phyloP scores from a whole-genome alignment of 1,140 invertebrate species.

The Temnothorax nylanderi region DNA sequence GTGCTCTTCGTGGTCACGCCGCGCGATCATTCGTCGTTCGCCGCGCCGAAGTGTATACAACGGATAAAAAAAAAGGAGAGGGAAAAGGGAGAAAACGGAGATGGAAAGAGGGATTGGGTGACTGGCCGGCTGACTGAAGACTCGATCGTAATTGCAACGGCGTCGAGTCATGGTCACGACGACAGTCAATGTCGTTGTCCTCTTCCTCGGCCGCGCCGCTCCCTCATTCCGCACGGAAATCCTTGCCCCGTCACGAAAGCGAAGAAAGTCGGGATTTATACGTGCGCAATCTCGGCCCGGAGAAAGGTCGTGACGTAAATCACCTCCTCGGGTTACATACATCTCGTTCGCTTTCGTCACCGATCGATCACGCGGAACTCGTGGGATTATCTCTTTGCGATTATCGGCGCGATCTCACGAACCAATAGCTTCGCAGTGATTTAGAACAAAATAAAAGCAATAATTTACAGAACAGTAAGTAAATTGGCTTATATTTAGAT shows the following conservation, averaged over 20 bases:
- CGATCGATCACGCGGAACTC: constrained; percentile 21
- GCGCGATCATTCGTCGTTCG: constrained; percentile 55
- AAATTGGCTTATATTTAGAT: not conserved
- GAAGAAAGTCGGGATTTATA: constrained; percentile 33
- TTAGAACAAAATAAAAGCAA: not conserved
- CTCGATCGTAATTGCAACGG: constrained; percentile 70
- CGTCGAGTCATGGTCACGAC: constrained; percentile 71
- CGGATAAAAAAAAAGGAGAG: not conserved
- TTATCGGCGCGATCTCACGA: not conserved
- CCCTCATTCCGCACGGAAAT: constrained; percentile 40
- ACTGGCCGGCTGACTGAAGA: constrained; percentile 56
- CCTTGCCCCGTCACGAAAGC: constrained; percentile 24
- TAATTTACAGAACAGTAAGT: not conserved
- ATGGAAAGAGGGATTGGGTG: constrained; percentile 37
- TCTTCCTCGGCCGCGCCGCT: constrained; percentile 33
- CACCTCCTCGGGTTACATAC: constrained; percentile 40
- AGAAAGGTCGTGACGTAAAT: constrained; percentile 51
- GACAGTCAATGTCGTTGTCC: constrained; percentile 67
- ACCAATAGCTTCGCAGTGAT: not conserved
- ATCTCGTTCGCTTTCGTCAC: constrained; percentile 54
- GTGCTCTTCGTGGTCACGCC: constrained; percentile 45
- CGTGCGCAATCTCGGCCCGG: constrained; percentile 30
- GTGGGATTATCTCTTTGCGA: not conserved
- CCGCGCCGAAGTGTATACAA: constrained; percentile 24
- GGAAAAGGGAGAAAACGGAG: constrained; percentile 33